Conservation (phyloP, 2,113 vertebrate genomes). For the Scomber scombrus region DNA sequence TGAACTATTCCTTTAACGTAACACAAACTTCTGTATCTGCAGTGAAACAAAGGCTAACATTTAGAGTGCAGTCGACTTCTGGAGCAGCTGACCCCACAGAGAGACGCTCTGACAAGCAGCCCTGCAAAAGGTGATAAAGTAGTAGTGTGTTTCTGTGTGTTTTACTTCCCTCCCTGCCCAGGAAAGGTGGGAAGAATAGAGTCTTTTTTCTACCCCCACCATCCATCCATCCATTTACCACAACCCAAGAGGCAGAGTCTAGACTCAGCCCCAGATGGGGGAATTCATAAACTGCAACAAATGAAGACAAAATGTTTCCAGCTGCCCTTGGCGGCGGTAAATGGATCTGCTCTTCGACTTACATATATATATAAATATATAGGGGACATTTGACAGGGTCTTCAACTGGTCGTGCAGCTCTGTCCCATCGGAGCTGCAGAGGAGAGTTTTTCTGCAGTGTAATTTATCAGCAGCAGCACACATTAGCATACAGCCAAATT, state of each 20-base stretch:
- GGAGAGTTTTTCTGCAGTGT: conserved; percentile 40
- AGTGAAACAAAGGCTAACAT: conserved; percentile 6
- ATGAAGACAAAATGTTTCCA: conserved; percentile 71
- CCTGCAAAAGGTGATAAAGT: conserved; percentile 35
- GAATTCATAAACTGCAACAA: conserved; percentile 62
- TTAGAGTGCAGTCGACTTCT: neutral
- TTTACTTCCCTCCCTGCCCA: conserved; percentile 5
- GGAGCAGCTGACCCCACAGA: conserved; percentile 29
- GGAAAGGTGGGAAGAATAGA: conserved; percentile 43
- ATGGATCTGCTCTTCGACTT: neutral
- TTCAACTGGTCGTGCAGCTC: neutral
- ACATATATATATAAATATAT: no score
- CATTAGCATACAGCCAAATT: conserved; percentile 7
- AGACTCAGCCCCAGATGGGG: conserved; percentile 48
- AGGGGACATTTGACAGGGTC: conserved; percentile 25
- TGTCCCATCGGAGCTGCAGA: conserved; percentile 54
- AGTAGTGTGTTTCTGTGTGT: conserved; percentile 24
- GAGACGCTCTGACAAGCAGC: conserved; percentile 2
- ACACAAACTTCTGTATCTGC: conserved; percentile 10
- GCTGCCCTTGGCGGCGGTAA: conserved; percentile 19
- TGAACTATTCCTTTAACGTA: neutral
- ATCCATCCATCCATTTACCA: conserved; percentile 11
- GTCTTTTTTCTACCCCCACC: conserved; percentile 12
- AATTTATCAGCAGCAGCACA: conserved; percentile 40
- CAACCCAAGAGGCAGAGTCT: conserved; percentile 28